Conservation (phyloP, 2,797 vertebrate species). For the Pantherophis vulpinus region DNA sequence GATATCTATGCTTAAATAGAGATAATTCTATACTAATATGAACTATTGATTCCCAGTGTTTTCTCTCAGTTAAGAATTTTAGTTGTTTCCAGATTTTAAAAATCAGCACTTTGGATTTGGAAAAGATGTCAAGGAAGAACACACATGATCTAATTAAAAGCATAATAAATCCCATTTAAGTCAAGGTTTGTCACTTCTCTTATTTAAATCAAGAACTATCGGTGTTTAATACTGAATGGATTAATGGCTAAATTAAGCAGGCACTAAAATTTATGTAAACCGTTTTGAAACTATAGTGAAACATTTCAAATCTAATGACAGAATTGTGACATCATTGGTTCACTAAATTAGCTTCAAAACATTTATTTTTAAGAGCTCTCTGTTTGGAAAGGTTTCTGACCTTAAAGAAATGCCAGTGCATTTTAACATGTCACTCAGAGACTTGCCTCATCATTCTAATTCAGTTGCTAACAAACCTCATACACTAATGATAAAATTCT, state of each 20-base stretch:
- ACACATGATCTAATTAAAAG: not conserved
- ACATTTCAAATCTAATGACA: not conserved
- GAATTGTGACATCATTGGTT: not conserved
- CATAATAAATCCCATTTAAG: not conserved
- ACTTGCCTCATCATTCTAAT: not conserved
- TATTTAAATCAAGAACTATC: not conserved
- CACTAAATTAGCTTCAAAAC: slow-evolving; percentile 1
- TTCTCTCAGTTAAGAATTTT: not conserved
- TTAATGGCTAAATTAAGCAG: not conserved
- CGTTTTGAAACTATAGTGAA: not conserved
- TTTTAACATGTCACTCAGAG: not conserved
- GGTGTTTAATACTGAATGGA: not conserved
- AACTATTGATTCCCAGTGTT: not conserved
- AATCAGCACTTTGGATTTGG: not conserved
- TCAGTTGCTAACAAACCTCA: not conserved
- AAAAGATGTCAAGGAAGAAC: not conserved
- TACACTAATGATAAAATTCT: not conserved
- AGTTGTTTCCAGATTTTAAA: not conserved
- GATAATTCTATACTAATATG: not conserved
- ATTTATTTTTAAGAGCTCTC: not conserved
- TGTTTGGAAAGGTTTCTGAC: not conserved
- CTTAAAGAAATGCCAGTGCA: not conserved
- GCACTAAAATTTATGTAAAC: not conserved
- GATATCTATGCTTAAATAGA: not conserved
- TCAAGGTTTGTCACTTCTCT: not conserved